Percentiles rank a stretch among this genome's conserved stretches.
Evolutionary conservation across 1,140 invertebrate species (phyloP).

Genomic region (Trinorchestia longiramus): DNA sequence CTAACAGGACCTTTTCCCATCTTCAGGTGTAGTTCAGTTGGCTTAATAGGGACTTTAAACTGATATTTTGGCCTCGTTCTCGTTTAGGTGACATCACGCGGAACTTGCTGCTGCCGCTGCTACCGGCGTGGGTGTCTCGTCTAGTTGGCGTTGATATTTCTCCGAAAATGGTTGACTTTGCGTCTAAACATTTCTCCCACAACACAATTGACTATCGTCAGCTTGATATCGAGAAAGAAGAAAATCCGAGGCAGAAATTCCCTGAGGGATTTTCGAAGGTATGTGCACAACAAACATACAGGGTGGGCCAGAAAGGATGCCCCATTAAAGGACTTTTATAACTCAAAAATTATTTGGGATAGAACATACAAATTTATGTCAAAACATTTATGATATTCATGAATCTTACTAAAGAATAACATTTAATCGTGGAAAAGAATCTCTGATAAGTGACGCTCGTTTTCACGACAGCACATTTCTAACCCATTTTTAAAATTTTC

Average conservation of each 20-base stretch:
- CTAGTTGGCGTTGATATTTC: conserved; percentile 79
- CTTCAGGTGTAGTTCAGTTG: not conserved
- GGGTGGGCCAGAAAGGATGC: too few species aligned
- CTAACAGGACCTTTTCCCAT: not conserved
- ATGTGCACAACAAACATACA: not conserved
- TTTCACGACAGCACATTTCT: too few species aligned
- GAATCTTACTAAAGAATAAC: too few species aligned
- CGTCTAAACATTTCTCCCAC: conserved; percentile 71
- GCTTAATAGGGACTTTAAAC: not conserved
- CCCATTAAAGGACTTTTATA: too few species aligned
- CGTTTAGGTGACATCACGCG: conserved; percentile 75
- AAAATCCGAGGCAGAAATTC: conserved; percentile 69
- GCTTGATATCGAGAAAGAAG: conserved; percentile 76
- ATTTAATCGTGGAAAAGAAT: too few species aligned
- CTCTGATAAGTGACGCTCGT: too few species aligned
- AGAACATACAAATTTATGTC: too few species aligned
- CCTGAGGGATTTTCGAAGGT: conserved; percentile 66
- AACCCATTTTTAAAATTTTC: too few species aligned
- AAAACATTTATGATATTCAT: too few species aligned
- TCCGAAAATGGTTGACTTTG: conserved; percentile 79
- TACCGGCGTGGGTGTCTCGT: conserved; percentile 72
- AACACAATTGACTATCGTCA: conserved; percentile 75
- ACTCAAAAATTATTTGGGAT: too few species aligned
- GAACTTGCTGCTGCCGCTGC: conserved; percentile 76
- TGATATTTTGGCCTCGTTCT: not conserved